phyloP scores from a whole-genome alignment of 2,113 vertebrate species.

The Perccottus glenii region DNA sequence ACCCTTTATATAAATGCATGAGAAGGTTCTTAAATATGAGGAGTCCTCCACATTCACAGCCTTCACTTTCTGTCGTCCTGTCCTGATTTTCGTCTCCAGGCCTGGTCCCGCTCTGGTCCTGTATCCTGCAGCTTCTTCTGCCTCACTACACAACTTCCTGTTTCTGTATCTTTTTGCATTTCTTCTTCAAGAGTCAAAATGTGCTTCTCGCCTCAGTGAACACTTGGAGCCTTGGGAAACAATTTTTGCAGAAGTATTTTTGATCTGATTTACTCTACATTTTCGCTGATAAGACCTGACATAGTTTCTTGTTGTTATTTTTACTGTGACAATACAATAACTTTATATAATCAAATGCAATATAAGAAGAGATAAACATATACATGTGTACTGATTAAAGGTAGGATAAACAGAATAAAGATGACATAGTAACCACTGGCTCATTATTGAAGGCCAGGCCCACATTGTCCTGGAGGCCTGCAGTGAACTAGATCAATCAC shows the following conservation, averaged over 20 bases:
- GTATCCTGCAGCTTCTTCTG: conserved; percentile 2
- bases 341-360: background rate
- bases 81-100: no score
- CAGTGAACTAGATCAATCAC: conserved; percentile 76
- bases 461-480: conserved; percentile 50
- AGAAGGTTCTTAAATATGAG: no score
- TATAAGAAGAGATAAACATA: background rate
- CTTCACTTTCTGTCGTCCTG: no score
- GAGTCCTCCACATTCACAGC: no score
- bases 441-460: background rate
- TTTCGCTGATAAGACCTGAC: conserved; percentile 13
- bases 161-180: background rate
- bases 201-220: conserved; percentile 5
- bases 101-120: background rate
- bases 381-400: background rate
- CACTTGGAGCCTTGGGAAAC: conserved; percentile 25
- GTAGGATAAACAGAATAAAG: background rate
- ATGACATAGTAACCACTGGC: background rate
- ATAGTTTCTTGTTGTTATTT: conserved; percentile 13
- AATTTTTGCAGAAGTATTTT: conserved; percentile 15
- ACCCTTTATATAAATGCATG: no score
- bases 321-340: background rate
- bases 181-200: conserved; percentile 21
- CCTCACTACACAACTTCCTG: background rate
- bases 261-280: conserved; percentile 10